Conservation (phyloP, 2,113 vertebrate species). For the Polypterus bichir region DNA sequence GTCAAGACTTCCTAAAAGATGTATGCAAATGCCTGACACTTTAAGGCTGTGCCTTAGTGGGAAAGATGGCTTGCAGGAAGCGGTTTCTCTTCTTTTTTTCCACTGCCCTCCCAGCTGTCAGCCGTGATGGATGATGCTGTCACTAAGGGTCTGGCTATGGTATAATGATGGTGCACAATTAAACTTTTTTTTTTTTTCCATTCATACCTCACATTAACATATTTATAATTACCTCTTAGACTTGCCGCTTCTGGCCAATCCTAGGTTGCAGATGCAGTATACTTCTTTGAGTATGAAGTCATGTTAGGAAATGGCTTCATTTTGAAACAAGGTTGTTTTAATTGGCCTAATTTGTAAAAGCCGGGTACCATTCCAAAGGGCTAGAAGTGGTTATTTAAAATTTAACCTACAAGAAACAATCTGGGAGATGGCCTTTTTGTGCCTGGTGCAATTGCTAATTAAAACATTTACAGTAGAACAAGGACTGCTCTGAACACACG, state of each 20-base stretch:
- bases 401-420: neutral
- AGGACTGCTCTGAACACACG: too few relatives aligned
- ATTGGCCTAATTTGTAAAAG: neutral
- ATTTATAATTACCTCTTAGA: conserved; percentile 21
- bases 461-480: too few relatives aligned
- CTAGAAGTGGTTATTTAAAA: neutral
- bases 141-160: conserved; percentile 43
- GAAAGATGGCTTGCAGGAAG: conserved; percentile 7
- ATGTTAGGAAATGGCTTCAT: neutral
- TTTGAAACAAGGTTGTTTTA: neutral
- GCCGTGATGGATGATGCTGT: conserved; percentile 43
- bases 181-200: conserved; percentile 21
- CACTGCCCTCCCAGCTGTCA: conserved; percentile 36
- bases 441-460: too few relatives aligned
- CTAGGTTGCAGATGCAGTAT: too few relatives aligned
- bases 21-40: neutral
- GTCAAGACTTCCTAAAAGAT: neutral
- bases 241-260: neutral
- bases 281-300: neutral
- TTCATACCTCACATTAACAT: conserved; percentile 29
- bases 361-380: neutral
- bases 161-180: conserved; percentile 38
- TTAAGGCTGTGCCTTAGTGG: neutral
- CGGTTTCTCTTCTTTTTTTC: conserved; percentile 16
- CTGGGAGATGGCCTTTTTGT: neutral